A percentile compares a stretch with the other conserved stretches of the same genome.
Conservation (phyloP, 2,113 vertebrate genomes). For the Murina feae region DNA sequence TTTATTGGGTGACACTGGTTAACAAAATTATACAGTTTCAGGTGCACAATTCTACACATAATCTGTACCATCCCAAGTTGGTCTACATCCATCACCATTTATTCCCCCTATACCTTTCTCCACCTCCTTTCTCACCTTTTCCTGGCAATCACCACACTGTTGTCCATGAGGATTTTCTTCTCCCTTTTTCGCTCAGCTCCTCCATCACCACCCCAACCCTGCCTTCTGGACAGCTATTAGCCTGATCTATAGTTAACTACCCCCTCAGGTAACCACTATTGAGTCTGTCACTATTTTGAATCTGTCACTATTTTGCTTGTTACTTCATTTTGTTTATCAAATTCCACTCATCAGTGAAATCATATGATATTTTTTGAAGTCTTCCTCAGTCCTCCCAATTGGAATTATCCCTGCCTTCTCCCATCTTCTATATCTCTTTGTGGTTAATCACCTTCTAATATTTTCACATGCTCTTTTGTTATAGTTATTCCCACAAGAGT, state of each 20-base stretch:
- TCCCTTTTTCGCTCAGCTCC: background rate
- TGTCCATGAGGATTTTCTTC: background rate
- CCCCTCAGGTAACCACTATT: too few relatives aligned
- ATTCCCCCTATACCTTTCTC: background rate
- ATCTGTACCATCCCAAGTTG: background rate
- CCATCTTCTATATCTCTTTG: background rate
- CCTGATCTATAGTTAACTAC: too few relatives aligned
- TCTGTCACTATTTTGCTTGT: background rate
- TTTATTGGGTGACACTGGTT: background rate
- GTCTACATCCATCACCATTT: background rate
- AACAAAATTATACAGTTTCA: background rate
- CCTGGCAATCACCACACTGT: background rate
- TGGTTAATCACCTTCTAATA: background rate
- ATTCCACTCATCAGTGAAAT: background rate
- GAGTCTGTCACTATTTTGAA: too few relatives aligned
- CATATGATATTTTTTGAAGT: background rate
- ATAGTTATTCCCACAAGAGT: background rate
- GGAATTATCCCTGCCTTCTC: background rate
- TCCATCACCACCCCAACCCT: background rate
- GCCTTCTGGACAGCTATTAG: background rate
- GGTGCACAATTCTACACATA: background rate
- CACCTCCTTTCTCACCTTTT: background rate
- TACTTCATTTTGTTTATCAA: background rate
- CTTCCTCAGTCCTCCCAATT: background rate
- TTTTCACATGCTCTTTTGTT: background rate